Evolutionary conservation across 2,797 vertebrate genomes (phyloP), one percentile per base, ranked within the genome.

Genomic region (Gadopsis marmoratus): DNA sequence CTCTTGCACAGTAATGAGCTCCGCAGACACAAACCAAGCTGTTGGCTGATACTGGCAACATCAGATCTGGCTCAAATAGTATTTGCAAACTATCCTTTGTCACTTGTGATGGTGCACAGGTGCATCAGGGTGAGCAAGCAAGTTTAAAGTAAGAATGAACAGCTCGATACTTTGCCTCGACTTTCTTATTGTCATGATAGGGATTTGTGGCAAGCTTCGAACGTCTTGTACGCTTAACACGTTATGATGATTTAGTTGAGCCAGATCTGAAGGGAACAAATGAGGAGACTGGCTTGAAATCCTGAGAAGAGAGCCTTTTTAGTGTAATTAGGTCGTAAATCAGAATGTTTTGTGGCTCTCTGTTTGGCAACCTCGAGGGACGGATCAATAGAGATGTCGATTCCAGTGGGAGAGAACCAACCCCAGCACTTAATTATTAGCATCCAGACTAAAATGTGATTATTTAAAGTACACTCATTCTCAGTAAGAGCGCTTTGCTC

Each of bases 1-100:
- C 77, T 74, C 78, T 79, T 82, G 76, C 82, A 83, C 70, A 73
- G 76, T 88, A 90, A 91, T 79, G 88, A 92, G 84, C 81, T 82
- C 51, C 21, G 39, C 71, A 81, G 76, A 89, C 54, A 89, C 68
- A 81, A 56, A 84, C 66, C 50, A 55, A 76, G 71, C 71, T 77
- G 31, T 62, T 74, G 81, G 70, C 72, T 83, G 70, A 84, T 67
- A 76, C 82, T 71, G 75, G 83, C 80, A 82, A 75, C 55, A 83
- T 66, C 83, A 56, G 81, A 85, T 67, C 58, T 19, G 62, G 41
- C 63, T 76, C 76, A 63, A 74, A 66, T 35, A 10, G 0, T n/a
- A 47, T 77, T 61, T 71, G 50, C 29, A 81, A 71, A 78, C 14
- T 19, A 21, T 19, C 73, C 60, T 55, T 19, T 43, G 13, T 65